Conservation (phyloP, 2,113 vertebrate genomes). For the Anolis carolinensis region DNA sequence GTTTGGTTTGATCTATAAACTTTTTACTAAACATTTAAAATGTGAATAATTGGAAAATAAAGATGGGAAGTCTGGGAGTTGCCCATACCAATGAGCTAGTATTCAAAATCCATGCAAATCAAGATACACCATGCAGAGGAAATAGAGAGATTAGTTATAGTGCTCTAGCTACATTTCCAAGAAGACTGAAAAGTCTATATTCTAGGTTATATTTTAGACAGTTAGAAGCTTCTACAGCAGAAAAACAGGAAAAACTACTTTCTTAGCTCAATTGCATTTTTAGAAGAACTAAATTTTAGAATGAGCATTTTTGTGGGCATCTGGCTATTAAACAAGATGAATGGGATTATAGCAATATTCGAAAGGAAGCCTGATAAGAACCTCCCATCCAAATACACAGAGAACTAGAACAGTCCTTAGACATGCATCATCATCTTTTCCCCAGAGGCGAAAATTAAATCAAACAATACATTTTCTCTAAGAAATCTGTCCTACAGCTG, state of each 20-base stretch:
- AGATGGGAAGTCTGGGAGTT: background rate
- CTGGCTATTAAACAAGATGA: background rate
- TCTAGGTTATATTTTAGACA: background rate
- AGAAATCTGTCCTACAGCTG: background rate
- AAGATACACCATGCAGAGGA: background rate
- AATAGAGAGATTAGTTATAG: background rate
- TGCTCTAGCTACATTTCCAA: background rate
- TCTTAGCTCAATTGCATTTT: background rate
- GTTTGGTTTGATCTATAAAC: too few relatives aligned
- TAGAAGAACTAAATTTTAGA: background rate
- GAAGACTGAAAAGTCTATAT: background rate
- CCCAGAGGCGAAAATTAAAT: conserved; percentile 22
- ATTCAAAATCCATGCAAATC: conserved; percentile 3
- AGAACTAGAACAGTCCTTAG: background rate
- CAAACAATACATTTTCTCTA: background rate
- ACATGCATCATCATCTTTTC: background rate
- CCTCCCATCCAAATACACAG: background rate
- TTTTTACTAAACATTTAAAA: background rate
- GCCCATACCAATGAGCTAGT: background rate
- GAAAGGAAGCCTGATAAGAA: background rate
- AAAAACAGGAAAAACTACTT: background rate
- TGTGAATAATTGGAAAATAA: background rate
- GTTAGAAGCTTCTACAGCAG: background rate
- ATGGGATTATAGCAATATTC: background rate
- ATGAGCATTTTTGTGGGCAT: background rate